These are phyloP conservation scores for Isoperla grammatica DNA, from an alignment of 2,888 invertebrate species.

Conservation along the genomic window DNA sequence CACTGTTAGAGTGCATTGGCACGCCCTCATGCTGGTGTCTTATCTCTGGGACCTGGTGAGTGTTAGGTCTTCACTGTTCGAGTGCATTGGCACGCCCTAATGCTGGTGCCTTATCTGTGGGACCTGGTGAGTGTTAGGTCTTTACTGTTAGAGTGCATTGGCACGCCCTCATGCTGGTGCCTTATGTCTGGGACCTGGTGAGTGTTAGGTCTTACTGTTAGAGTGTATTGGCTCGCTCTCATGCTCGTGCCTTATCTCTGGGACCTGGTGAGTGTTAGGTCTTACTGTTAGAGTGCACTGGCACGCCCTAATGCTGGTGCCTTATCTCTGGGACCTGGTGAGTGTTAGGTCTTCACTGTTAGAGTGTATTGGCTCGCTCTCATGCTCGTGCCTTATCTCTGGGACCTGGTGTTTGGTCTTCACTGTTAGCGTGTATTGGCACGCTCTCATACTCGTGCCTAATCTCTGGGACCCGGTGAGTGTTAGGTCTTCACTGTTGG, in stretches of 20 bases:
- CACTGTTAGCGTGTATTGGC: too few relatives aligned
- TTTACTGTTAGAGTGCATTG: too few relatives aligned
- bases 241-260: slow-evolving; percentile 74
- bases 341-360: slow-evolving; percentile 43
- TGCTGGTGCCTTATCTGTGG: slow-evolving; percentile 72
- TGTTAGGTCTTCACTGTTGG: slow-evolving; percentile 27
- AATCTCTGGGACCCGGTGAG: slow-evolving; percentile 71
- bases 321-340: slow-evolving; percentile 72
- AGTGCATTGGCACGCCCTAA: too few relatives aligned
- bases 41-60: slow-evolving; percentile 71
- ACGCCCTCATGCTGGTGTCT: slow-evolving; percentile 68
- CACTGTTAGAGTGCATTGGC: too few relatives aligned
- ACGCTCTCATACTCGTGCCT: slow-evolving; percentile 68
- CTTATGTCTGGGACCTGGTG: slow-evolving; percentile 72
- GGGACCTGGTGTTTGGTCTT: slow-evolving; percentile 57
- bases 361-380: too few relatives aligned
- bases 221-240: too few relatives aligned
- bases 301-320: slow-evolving; percentile 68
- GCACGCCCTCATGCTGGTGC: slow-evolving; percentile 68
- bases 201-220: slow-evolving; percentile 43
- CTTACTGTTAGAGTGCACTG: too few relatives aligned
- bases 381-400: slow-evolving; percentile 71
- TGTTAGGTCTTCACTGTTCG: too few relatives aligned
- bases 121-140: slow-evolving; percentile 55
- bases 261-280: slow-evolving; percentile 55